Evolutionary conservation across 2,888 invertebrate genomes (phyloP).

Genomic region (Dioctria linearis): DNA sequence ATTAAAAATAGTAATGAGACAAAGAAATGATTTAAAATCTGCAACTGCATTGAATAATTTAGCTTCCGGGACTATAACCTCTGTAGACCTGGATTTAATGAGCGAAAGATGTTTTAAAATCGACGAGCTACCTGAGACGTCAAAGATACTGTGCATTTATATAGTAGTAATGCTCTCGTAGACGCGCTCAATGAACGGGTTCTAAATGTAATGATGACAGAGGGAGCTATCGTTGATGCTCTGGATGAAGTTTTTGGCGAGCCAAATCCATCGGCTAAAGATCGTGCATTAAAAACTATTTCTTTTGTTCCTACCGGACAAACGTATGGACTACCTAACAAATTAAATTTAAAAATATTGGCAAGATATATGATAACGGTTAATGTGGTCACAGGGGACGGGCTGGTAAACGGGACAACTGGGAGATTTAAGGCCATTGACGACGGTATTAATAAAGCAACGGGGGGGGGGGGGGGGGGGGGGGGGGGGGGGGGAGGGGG

Average conservation of each 20-base stretch:
- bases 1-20: slow-evolving; percentile 64
- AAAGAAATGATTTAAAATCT: slow-evolving; percentile 62
- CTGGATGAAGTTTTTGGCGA: slow-evolving; percentile 1
- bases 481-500: too few relatives aligned
- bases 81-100: slow-evolving; percentile 59
- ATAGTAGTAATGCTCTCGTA: neutral
- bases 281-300: slow-evolving; percentile 7
- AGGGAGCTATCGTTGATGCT: neutral
- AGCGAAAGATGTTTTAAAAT: slow-evolving; percentile 22
- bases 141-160: neutral
- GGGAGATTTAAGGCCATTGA: slow-evolving; percentile 4
- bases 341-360: slow-evolving; percentile 7
- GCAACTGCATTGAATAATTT: slow-evolving; percentile 61
- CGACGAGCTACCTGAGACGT: neutral
- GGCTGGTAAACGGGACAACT: slow-evolving; percentile 15
- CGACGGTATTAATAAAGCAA: slow-evolving; percentile 15
- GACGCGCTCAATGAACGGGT: neutral
- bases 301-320: neutral
- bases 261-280: slow-evolving; percentile 8
- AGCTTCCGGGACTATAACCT: slow-evolving; percentile 58
- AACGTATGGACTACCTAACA: slow-evolving; percentile 1
- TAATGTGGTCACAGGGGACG: neutral
- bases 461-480: neutral
- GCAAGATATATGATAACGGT: neutral
- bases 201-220: neutral